Evolutionary conservation across 2,113 vertebrate genomes (phyloP).

Genomic region (Zapus hudsonius): DNA sequence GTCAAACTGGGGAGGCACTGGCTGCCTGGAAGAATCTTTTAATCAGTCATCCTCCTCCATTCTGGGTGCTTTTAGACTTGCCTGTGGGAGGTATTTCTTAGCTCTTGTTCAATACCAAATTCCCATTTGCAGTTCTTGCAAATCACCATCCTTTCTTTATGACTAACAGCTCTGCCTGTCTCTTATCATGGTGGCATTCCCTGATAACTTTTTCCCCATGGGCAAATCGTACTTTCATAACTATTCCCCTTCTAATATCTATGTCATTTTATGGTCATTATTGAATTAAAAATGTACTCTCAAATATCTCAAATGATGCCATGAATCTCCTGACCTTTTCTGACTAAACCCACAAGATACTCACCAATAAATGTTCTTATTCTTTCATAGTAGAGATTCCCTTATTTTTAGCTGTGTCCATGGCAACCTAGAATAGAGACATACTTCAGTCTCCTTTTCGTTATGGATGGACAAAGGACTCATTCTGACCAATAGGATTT

Average conservation of each 20-base stretch:
- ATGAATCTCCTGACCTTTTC: not conserved
- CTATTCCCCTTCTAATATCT: not conserved
- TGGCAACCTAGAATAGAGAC: not conserved
- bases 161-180: not conserved
- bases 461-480: not conserved
- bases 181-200: not conserved
- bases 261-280: not conserved
- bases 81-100: not conserved
- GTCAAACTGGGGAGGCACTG: not conserved
- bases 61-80: not conserved
- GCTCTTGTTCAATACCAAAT: not conserved
- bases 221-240: not conserved
- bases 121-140: accelerated
- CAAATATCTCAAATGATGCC: not conserved
- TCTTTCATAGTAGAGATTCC: not conserved
- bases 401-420: not conserved
- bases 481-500: not conserved
- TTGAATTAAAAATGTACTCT: not conserved
- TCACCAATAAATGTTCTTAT: not conserved
- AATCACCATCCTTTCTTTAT: not conserved
- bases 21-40: not conserved
- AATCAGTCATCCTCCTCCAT: not conserved
- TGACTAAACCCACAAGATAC: not conserved
- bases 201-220: not conserved
- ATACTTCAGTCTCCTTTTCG: not conserved